These are phyloP conservation scores for Clarias magur DNA, from an alignment of 2,113 vertebrate species.

Conservation along the genomic window DNA sequence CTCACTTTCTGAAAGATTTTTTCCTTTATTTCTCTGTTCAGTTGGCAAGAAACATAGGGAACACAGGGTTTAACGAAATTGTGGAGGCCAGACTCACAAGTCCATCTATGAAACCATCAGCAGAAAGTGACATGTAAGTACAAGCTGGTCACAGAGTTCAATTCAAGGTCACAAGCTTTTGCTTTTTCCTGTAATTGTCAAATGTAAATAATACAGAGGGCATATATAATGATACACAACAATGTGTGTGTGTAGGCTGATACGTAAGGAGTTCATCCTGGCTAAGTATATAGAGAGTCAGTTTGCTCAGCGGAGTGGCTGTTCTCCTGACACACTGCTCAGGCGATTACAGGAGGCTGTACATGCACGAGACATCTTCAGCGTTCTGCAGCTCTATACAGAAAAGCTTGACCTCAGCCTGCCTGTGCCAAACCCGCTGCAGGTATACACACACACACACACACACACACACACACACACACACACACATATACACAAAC, in stretches of 20 bases:
- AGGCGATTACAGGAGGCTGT: constrained; percentile 62
- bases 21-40: constrained; percentile 53
- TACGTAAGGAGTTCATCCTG: constrained; percentile 71
- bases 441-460: constrained; percentile 57
- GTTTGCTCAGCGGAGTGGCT: constrained; percentile 60
- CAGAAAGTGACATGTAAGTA: constrained; percentile 70
- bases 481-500: not conserved
- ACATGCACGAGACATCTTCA: constrained; percentile 63
- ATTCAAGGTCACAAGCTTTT: not conserved
- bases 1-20: not conserved
- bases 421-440: constrained; percentile 61
- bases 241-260: constrained; percentile 58
- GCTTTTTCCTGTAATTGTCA: not conserved
- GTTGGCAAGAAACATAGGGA: constrained; percentile 73
- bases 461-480: constrained; percentile 4
- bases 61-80: constrained; percentile 71
- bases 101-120: constrained; percentile 63
- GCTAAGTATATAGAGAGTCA: constrained; percentile 72
- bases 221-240: not conserved
- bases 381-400: constrained; percentile 69
- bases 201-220: not conserved
- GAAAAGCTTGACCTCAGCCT: constrained; percentile 68
- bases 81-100: constrained; percentile 69
- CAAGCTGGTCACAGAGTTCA: not conserved
- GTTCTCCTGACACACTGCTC: constrained; percentile 49